Percentiles rank a stretch among this genome's conserved stretches.
phyloP scores from a whole-genome alignment of 2,888 invertebrate genomes.

The Corythucha ciliata region DNA sequence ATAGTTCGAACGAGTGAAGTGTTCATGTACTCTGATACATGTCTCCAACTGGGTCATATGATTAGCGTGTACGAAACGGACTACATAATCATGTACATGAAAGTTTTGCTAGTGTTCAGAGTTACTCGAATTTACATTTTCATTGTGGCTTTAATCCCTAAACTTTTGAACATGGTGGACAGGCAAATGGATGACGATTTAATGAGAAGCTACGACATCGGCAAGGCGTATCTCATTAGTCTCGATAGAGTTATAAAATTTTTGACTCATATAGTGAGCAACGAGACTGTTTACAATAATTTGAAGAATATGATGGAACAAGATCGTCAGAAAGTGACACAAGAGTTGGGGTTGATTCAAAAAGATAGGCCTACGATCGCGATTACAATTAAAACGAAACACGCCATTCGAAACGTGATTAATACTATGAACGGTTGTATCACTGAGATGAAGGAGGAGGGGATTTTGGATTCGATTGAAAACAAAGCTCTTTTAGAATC shows the following conservation, averaged over 20 bases:
- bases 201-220: constrained; percentile 19
- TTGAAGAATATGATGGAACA: constrained; percentile 10
- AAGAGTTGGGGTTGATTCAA: constrained; percentile 16
- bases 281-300: constrained; percentile 14
- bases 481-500: constrained; percentile 40
- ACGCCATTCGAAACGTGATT: constrained; percentile 20
- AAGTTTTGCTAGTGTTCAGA: constrained; percentile 17
- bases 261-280: constrained; percentile 16
- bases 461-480: constrained; percentile 14
- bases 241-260: constrained; percentile 22
- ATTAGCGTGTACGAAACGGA: neutral
- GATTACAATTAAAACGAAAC: constrained; percentile 17
- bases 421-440: constrained; percentile 20
- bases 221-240: constrained; percentile 20
- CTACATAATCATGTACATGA: constrained; percentile 14
- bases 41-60: neutral
- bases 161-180: constrained; percentile 18
- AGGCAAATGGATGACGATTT: constrained; percentile 23
- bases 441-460: constrained; percentile 21
- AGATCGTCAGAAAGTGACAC: constrained; percentile 11
- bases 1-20: constrained; percentile 7
- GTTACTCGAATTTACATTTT: constrained; percentile 16
- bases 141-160: constrained; percentile 19
- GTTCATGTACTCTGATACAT: constrained; percentile 9
- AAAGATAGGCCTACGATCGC: constrained; percentile 18